Base-by-base conservation (phyloP, 2,113 vertebrate species). In the Choloepus hoffmanni region DNA sequence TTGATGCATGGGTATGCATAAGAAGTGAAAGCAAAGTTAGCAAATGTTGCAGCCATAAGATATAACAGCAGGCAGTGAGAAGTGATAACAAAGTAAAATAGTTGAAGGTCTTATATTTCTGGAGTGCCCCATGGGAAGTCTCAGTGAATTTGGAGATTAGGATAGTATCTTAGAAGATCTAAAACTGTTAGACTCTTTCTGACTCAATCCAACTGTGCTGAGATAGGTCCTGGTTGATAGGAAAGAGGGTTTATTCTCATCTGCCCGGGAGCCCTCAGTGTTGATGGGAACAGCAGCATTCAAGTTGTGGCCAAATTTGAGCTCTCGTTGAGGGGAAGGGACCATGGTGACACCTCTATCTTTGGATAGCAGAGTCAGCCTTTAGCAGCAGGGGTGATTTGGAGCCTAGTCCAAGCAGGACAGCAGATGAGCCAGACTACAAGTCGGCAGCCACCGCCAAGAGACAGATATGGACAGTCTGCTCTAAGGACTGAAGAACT, bases 121-220 rank as follows among this genome's bases (percentile, higher is more conserved):
- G 13, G 85, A 13, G 65, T 53, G 48, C 26, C 24, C 14, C 36
- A 65, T n/a, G 14, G 23, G 60, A 70, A 77, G 81, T 43, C 33
- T 50, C 60, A 40, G 12, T 30, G 73, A 62, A 30, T 72, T 5
- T 74, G 7, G 50, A 3, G 5, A 2, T 76, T 48, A 70, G 26
- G 65, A 53, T 40, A 45, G 1, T 50, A 50, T 60, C 10, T 58
- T 21, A 36, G 45, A 83, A 73, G 30, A 48, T 14, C 28, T 78
- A 13, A 72, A 55, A n/a, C 16, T 90, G 33, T 19, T 73, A 4
- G 82, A 36, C 85, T 50, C 84, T 63, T 74, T 13, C 15, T 43
- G 0, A 4, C 2, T 45, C 30, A 12, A 15, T 45, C 10, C 72
- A 28, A 0, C 14, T 2, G 3, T 24, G 4, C 7, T 19, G 63